Base-by-base conservation (phyloP, 1,140 invertebrate species). In the Zaprionus kolodkinae region DNA sequence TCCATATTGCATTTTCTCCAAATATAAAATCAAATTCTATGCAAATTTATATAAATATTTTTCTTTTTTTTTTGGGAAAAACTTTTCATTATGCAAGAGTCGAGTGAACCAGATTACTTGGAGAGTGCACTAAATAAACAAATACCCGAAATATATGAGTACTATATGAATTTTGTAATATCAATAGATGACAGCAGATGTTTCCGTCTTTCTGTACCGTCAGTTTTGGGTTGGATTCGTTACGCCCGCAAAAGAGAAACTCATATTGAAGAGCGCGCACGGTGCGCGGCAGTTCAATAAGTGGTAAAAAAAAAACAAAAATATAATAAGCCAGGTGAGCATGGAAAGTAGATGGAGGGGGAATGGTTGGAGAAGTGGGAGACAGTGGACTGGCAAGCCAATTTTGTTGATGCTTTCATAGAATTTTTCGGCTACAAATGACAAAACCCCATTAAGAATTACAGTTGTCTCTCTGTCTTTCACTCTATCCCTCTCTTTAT, bases 381-480 rank as follows among this genome's bases (percentile, higher is more conserved):
- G 27, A 52, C 36, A 5, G 59, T 30, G 2, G 43, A 15, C 52
- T 71, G 17, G 54, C 3, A 35, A 27, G 33, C 64, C 64, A 66
- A 66, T 57, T 57, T 40, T 38, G 66, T 48, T 72, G 79, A 79
- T 70, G 66, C 48, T 72, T 67, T 60, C 62, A 65, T 72, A 69
- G 36, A 43, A 67, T 60, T 72, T 81, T 67, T 45, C 54, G 48
- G 38, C 38, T 25, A 35, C 55, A 89, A 88, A 84, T 84, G 84
- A 87, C 84, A 87, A 88, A 87, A 87, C 66, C 76, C 74, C 78
- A 88, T 89, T 89, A 80, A 78, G 74, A 84, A 84, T 78, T 81
- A 73, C 78, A 73, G 57, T 71, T 70, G 68, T 56, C 43, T 11
- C 17, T 25, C 17, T 50, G 9, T 50, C 2, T 12, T 4, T 3